Evolutionary conservation across 35 echinoderm and acorn worm species (phyloP).

Genomic region (Heliocidaris erythrogramma): DNA sequence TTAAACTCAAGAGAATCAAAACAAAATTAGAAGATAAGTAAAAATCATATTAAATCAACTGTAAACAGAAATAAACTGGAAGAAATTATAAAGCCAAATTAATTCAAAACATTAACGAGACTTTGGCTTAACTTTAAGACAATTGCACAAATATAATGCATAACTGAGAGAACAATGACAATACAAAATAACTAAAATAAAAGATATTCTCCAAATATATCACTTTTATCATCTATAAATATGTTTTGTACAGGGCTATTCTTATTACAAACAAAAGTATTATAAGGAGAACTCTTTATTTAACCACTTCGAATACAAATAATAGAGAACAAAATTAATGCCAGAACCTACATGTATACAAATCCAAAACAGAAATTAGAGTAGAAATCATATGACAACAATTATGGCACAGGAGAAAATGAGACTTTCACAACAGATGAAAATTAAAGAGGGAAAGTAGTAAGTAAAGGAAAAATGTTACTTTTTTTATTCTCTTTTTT

Average conservation of each 20-base stretch:
- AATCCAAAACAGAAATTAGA: neutral
- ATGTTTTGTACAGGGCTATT: no score
- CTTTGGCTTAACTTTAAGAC: neutral
- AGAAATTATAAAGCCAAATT: neutral
- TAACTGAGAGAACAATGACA: neutral
- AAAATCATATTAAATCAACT: neutral
- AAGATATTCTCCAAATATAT: neutral
- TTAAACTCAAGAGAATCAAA: constrained; percentile 1
- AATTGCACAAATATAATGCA: neutral
- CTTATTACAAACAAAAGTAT: no score
- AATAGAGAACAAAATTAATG: no score
- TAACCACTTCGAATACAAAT: no score
- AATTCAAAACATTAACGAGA: neutral
- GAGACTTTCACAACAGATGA: neutral
- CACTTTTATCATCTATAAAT: neutral
- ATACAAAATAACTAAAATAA: neutral
- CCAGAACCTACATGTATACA: no score
- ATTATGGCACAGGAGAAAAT: neutral
- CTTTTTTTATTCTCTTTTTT: no score
- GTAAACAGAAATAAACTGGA: neutral
- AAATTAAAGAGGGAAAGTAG: neutral
- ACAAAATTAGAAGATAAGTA: neutral
- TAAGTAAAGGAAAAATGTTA: neutral
- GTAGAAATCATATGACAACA: neutral
- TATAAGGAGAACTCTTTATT: no score